Percentiles rank a stretch among this genome's conserved stretches.
phyloP scores from a whole-genome alignment of 2,797 vertebrate genomes.

The Halcyon badia region DNA sequence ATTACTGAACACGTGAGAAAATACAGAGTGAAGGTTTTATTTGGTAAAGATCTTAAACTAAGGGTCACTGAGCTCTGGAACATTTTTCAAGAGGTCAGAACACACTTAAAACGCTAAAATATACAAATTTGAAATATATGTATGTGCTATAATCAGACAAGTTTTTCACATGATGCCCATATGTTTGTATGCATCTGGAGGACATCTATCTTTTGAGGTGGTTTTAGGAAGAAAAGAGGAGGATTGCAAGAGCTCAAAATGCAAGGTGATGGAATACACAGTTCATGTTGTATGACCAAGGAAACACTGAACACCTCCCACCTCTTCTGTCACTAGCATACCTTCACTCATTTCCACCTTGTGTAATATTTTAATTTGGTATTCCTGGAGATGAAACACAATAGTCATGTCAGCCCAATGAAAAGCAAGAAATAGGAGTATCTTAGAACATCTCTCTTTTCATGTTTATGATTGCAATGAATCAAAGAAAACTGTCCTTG shows the following conservation, averaged over 20 bases:
- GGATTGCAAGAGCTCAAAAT: background rate
- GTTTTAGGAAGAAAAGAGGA: background rate
- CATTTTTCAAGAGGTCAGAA: background rate
- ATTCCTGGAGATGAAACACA: background rate
- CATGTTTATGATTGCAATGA: background rate
- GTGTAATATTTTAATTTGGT: background rate
- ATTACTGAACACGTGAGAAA: background rate
- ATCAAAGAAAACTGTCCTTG: background rate
- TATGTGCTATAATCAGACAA: background rate
- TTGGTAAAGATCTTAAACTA: background rate
- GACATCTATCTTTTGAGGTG: background rate
- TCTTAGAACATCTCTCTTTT: background rate
- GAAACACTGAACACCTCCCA: background rate
- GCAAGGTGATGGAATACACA: background rate
- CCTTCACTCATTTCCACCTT: background rate
- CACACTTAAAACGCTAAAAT: background rate
- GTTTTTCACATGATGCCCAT: background rate
- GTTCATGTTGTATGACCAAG: background rate
- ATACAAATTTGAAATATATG: background rate
- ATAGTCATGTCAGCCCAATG: background rate
- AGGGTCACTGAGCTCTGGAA: accelerated
- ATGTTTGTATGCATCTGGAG: background rate
- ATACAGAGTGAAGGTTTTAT: background rate
- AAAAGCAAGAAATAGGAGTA: background rate
- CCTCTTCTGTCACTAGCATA: background rate